These are phyloP conservation scores for Galerucella nymphaeae DNA, from an alignment of 2,888 invertebrate species.

Conservation along the genomic window DNA sequence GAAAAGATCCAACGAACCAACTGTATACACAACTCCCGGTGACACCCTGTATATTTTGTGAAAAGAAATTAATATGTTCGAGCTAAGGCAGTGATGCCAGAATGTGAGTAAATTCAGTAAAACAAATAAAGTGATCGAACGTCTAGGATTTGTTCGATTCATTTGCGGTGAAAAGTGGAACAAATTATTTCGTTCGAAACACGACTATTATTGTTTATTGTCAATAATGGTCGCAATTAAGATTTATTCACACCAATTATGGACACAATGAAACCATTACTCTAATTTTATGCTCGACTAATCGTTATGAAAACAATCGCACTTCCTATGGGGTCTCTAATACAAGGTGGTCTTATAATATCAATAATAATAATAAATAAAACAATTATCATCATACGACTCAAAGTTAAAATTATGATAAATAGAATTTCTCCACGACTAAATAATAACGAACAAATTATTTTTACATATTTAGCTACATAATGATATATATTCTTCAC, in stretches of 20 bases:
- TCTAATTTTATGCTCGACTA: constrained; percentile 6
- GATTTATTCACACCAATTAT: constrained; percentile 8
- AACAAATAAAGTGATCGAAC: neutral
- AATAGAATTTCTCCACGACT: no score
- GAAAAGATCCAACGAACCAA: no score
- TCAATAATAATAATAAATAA: no score
- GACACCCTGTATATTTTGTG: no score
- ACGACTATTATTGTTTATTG: neutral
- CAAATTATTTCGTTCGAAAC: neutral
- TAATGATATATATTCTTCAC: no score
- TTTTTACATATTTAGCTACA: no score
- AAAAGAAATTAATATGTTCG: no score
- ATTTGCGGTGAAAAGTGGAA: neutral
- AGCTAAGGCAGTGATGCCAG: no score
- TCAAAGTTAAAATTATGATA: no score
- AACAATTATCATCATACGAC: no score
- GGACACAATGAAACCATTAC: neutral
- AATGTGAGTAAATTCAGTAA: neutral
- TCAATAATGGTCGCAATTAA: constrained; percentile 3
- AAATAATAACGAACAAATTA: no score
- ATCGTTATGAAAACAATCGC: neutral
- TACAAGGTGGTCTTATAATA: neutral
- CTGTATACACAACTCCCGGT: no score
- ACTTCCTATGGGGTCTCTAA: neutral
- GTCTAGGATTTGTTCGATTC: neutral